Evolutionary conservation across 2,888 invertebrate genomes (phyloP).

Genomic region (Pyrrhosoma nymphula): DNA sequence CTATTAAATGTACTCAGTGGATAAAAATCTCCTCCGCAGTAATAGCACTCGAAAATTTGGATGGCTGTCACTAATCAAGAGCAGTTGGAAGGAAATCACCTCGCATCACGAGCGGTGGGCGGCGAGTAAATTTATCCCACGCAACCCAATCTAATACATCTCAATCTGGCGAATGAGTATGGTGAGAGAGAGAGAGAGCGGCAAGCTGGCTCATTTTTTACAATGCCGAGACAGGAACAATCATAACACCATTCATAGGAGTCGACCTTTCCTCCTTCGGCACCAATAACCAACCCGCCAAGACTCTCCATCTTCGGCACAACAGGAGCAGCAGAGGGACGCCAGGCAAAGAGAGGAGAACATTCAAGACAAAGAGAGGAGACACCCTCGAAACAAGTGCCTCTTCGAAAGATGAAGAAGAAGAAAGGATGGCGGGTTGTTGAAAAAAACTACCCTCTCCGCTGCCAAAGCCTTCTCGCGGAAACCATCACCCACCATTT

Average conservation of each 20-base stretch:
- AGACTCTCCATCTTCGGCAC: neutral
- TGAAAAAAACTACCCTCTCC: neutral
- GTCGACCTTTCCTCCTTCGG: conserved; percentile 17
- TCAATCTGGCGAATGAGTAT: neutral
- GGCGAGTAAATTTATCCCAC: neutral
- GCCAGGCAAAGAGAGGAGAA: neutral
- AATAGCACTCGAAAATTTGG: neutral
- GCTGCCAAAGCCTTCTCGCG: neutral
- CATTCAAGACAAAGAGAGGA: too few relatives aligned
- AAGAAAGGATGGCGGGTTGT: neutral
- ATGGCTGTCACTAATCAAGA: neutral
- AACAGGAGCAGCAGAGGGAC: neutral
- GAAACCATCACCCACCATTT: neutral
- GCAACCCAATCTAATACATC: neutral
- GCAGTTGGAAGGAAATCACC: neutral
- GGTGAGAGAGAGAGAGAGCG: conserved; percentile 1
- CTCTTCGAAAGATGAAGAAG: neutral
- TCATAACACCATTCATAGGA: conserved; percentile 5
- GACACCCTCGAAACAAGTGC: conserved; percentile 13
- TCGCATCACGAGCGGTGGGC: neutral
- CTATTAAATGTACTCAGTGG: too few relatives aligned
- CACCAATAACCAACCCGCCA: neutral
- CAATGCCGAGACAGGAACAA: conserved; percentile 37
- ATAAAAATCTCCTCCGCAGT: too few relatives aligned
- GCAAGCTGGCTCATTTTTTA: neutral